Evolutionary conservation across 1,140 invertebrate species (phyloP).

Genomic region (Diorhabda sublineata): DNA sequence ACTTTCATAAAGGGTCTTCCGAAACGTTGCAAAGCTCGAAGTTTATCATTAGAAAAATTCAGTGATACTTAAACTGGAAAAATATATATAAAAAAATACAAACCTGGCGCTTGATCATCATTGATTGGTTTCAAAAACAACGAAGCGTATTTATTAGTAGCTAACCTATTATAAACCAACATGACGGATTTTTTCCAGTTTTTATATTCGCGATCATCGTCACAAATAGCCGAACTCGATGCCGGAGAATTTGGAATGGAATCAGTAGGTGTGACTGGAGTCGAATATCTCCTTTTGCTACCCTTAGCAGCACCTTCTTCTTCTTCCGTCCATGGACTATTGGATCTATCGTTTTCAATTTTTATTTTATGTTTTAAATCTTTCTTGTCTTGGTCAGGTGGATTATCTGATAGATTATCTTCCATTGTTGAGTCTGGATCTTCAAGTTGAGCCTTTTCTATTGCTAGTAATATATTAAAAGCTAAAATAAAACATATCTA

Average conservation of each 20-base stretch:
- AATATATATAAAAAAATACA: background rate
- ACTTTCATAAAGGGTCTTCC: too few species aligned
- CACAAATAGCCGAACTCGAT: slow-evolving; percentile 46
- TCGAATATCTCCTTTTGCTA: slow-evolving; percentile 47
- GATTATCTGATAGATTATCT: slow-evolving; percentile 36
- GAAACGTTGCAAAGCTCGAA: too few species aligned
- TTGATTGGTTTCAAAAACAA: slow-evolving; percentile 82
- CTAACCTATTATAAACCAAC: slow-evolving; percentile 75
- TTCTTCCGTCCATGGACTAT: slow-evolving; percentile 54
- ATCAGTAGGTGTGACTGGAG: slow-evolving; percentile 53
- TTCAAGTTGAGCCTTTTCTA: slow-evolving; percentile 45
- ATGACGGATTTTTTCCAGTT: slow-evolving; percentile 89
- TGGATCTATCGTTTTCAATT: slow-evolving; percentile 46
- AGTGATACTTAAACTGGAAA: too few species aligned
- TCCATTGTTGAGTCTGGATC: slow-evolving; percentile 35
- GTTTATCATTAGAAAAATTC: too few species aligned
- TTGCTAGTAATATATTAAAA: slow-evolving; percentile 44
- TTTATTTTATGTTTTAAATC: slow-evolving; percentile 33
- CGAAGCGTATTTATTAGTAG: slow-evolving; percentile 83
- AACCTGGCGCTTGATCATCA: slow-evolving; percentile 77
- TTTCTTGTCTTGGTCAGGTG: slow-evolving; percentile 37
- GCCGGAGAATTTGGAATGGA: slow-evolving; percentile 62
- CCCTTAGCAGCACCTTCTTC: slow-evolving; percentile 48
- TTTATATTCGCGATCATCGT: slow-evolving; percentile 64
- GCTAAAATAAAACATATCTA: slow-evolving; percentile 10